phyloP scores from a whole-genome alignment of 2,113 vertebrate species.

The Tragelaphus strepsiceros region DNA sequence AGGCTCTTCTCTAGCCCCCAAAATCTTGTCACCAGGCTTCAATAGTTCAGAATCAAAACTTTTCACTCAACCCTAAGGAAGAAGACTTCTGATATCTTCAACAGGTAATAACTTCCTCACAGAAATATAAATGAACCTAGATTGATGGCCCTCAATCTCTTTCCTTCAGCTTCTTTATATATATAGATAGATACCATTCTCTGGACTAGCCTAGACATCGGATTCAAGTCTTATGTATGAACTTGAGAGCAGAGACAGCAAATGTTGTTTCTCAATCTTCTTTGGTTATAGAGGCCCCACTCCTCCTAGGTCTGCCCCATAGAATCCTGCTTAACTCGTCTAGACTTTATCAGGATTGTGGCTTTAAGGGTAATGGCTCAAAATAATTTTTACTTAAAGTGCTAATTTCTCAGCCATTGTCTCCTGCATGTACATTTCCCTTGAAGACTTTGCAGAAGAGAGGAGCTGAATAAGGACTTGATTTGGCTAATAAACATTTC shows the following conservation, averaged over 20 bases:
- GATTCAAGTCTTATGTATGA: background rate
- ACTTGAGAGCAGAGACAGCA: background rate
- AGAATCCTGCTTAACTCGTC: background rate
- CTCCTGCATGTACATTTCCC: background rate
- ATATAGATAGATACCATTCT: background rate
- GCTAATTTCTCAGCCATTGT: background rate
- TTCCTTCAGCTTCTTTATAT: background rate
- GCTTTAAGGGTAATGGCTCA: background rate
- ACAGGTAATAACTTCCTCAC: background rate
- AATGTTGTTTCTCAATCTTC: background rate
- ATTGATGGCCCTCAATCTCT: background rate
- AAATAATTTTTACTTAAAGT: background rate
- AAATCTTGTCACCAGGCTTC: background rate
- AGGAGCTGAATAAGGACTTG: background rate
- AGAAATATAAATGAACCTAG: background rate
- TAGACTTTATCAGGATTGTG: background rate
- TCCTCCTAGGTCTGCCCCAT: background rate
- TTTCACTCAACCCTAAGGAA: background rate
- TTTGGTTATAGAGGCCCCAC: background rate
- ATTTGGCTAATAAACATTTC: background rate
- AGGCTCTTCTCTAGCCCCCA: background rate
- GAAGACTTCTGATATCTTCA: background rate
- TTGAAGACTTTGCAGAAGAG: background rate
- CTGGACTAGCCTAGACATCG: background rate
- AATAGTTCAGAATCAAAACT: constrained; percentile 1